Base-by-base conservation (phyloP, 2,113 vertebrate species). In the Hiodon tergisus region DNA sequence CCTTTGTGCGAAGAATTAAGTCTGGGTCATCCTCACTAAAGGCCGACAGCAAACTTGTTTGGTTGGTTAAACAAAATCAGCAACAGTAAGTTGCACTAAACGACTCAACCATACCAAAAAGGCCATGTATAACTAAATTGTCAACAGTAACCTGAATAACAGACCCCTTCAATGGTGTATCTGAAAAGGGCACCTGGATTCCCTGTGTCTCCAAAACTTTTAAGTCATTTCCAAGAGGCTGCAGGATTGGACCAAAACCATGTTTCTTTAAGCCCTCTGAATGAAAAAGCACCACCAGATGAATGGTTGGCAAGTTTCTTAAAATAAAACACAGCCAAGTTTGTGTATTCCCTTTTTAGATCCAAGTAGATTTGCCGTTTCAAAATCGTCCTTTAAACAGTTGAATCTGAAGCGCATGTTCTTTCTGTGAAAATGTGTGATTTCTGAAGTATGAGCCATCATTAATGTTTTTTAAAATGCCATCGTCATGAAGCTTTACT, bases 181-280 rank as follows among this genome's bases (percentile, higher is more conserved):
- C 74, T 62, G 54, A 62, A 77, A 78, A 78, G 57, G 61, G 67
- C 17, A 71, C 67, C 67, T 71, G 50, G 3, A 72, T 74, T 71
- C 71, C 71, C 4, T 81, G 9, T 47, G 58, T 17, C 59, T 78
- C 74, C 13, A 81, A 63, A 46, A 76, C 14, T n/a, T 76, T 78
- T 71, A 77, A 57, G 14, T 77, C 71, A 67, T 76, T 7, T 54
- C 76, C 54, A 71, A 71, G 69, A 16, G 75, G 75, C 58, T 62
- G 17, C 71, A 81, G 57, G n/a, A 81, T 79, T 61, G 61, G 54
- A 62, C 47, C 61, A 77, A 81, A 77, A 4, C 77, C 71, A 81
- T 78, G 77, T 62, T 53, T 78, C 11, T 81, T 81, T 67, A 74
- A 73, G 57, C 74, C 67, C 13, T 76, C 66, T 46, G 67, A 67